phyloP scores from a whole-genome alignment of 2,888 invertebrate species.

The Acrobasis consociella region DNA sequence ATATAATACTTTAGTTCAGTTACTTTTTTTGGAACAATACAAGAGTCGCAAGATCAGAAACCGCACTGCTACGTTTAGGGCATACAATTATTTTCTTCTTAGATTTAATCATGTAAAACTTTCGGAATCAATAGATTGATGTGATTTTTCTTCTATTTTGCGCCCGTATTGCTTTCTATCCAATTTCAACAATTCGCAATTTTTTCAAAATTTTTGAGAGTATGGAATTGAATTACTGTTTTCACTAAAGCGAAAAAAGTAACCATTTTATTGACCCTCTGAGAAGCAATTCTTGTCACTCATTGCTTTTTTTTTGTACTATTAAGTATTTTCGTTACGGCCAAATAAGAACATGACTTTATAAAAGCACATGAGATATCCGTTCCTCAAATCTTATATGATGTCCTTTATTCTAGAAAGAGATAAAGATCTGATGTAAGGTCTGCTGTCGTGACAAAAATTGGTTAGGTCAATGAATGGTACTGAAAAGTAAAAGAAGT shows the following conservation, averaged over 20 bases:
- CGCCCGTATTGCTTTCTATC: constrained; percentile 8
- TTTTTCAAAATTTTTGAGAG: background rate
- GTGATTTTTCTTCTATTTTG: constrained; percentile 15
- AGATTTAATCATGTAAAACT: constrained; percentile 8
- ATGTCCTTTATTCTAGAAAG: no score
- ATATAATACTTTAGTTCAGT: no score
- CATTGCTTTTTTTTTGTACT: background rate
- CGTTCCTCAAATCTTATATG: no score
- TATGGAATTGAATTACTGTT: background rate
- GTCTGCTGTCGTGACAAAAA: no score
- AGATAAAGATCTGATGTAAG: no score
- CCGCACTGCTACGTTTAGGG: background rate
- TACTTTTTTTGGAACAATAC: background rate
- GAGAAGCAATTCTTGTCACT: background rate
- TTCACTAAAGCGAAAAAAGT: background rate
- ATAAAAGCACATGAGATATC: no score
- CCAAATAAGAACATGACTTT: no score
- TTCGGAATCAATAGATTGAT: background rate
- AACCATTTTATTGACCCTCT: no score
- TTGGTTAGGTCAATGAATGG: no score
- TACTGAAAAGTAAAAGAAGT: no score
- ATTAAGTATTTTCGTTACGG: no score
- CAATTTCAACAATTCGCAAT: background rate
- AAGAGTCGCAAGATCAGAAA: background rate
- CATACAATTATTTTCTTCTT: constrained; percentile 17